Percentiles rank a stretch among this genome's conserved stretches.
Evolutionary conservation across 2,113 vertebrate species (phyloP).

Genomic region (Rattus norvegicus): DNA sequence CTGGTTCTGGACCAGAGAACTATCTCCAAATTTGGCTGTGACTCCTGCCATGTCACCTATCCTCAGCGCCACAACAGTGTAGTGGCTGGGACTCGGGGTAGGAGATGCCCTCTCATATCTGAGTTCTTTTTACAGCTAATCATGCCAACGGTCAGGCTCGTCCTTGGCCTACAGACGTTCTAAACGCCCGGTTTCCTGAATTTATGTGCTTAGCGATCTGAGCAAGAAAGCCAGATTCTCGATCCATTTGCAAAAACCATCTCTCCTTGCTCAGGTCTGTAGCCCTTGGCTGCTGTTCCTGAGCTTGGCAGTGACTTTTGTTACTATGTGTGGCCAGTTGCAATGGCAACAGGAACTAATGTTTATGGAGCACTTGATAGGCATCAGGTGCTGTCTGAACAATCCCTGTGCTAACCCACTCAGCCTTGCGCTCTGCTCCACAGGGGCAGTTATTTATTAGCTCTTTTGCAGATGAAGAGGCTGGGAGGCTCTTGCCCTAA

Average conservation of each 20-base stretch:
- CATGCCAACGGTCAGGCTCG: not conserved
- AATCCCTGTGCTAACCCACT: not conserved
- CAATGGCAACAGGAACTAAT: constrained; percentile 39
- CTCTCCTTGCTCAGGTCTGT: constrained; percentile 11
- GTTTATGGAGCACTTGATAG: constrained; percentile 6
- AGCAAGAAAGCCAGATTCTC: not conserved
- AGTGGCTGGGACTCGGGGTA: not conserved
- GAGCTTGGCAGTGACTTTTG: constrained; percentile 26
- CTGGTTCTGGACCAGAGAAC: not conserved
- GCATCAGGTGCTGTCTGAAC: not conserved
- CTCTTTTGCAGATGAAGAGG: not conserved
- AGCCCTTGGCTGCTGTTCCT: not conserved
- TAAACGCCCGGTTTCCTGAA: constrained; percentile 9
- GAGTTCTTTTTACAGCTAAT: not conserved
- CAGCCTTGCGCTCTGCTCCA: not conserved
- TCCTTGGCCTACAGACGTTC: not conserved
- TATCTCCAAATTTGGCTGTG: not conserved
- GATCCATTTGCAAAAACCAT: constrained; percentile 9
- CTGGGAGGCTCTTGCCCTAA: not conserved
- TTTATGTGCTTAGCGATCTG: not conserved
- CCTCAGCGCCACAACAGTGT: no score
- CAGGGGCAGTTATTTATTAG: not conserved
- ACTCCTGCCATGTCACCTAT: not conserved
- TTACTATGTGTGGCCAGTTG: not conserved
- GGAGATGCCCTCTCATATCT: not conserved